Evolutionary conservation across 64 coral and sea anemone species (phyloP).

Genomic region (Montipora capricornis): DNA sequence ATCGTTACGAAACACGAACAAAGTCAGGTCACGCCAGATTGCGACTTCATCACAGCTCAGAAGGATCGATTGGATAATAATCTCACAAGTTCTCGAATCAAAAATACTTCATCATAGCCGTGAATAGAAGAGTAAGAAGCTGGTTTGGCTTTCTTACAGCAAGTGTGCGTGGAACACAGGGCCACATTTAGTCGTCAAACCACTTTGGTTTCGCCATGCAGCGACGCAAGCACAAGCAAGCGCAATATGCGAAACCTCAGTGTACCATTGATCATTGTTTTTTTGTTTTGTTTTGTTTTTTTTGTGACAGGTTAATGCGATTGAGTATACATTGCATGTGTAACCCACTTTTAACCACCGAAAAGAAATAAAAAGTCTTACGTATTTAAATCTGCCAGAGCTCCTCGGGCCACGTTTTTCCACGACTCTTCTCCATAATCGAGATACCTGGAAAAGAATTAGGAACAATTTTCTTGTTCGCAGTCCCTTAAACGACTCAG

Average conservation of each 20-base stretch:
- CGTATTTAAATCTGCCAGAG: constrained; percentile 77
- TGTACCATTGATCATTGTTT: too few species aligned
- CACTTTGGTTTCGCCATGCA: too few species aligned
- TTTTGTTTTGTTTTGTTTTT: too few species aligned
- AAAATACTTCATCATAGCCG: constrained; percentile 27
- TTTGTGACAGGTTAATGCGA: too few species aligned
- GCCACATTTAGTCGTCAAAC: too few species aligned
- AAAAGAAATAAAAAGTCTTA: constrained; percentile 15
- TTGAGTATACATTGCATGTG: too few species aligned
- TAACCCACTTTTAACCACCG: too few species aligned
- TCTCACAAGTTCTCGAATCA: background rate
- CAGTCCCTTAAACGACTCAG: too few species aligned
- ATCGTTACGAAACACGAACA: too few species aligned
- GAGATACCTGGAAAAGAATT: constrained; percentile 66
- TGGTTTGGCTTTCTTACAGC: background rate
- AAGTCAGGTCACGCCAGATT: background rate
- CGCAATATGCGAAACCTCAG: too few species aligned
- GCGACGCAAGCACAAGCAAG: too few species aligned
- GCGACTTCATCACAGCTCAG: constrained; percentile 32
- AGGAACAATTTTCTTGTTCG: background rate
- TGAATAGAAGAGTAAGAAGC: background rate
- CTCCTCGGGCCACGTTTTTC: constrained; percentile 64
- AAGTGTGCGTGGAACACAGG: background rate
- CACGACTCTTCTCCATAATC: constrained; percentile 86
- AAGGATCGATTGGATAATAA: constrained; percentile 40